Conservation (phyloP, 2,113 vertebrate genomes). For the Philantomba maxwellii region DNA sequence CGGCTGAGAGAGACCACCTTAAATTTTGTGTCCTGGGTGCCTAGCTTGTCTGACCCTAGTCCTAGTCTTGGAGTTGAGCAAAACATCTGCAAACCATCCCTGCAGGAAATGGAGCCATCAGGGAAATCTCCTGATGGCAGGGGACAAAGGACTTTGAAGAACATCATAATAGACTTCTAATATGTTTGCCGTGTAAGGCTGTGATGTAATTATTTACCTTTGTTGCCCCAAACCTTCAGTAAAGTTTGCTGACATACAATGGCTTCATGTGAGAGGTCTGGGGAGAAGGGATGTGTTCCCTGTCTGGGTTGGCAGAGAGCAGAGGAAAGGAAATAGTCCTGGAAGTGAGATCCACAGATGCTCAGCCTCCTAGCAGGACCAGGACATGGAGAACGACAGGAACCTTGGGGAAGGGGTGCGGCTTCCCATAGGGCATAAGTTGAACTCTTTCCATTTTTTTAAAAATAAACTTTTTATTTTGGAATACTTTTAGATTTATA, state of each 20-base stretch:
- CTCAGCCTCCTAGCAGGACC: background rate
- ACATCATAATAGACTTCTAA: background rate
- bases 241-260: background rate
- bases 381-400: background rate
- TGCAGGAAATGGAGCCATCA: background rate
- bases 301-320: background rate
- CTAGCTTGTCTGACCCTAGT: background rate
- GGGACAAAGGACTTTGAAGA: background rate
- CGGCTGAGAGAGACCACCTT: accelerated
- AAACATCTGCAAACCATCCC: background rate
- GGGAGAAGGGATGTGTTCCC: background rate
- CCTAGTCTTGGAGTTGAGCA: background rate
- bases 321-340: background rate
- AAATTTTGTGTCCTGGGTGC: background rate
- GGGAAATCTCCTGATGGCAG: background rate
- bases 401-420: background rate
- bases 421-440: background rate
- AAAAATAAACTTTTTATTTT: background rate
- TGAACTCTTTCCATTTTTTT: background rate
- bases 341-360: background rate
- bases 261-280: background rate
- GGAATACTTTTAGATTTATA: background rate
- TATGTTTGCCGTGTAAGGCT: background rate
- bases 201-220: background rate
- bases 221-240: background rate